phyloP scores from a whole-genome alignment of 2,888 invertebrate genomes.

The Kryphioiulus occultus region DNA sequence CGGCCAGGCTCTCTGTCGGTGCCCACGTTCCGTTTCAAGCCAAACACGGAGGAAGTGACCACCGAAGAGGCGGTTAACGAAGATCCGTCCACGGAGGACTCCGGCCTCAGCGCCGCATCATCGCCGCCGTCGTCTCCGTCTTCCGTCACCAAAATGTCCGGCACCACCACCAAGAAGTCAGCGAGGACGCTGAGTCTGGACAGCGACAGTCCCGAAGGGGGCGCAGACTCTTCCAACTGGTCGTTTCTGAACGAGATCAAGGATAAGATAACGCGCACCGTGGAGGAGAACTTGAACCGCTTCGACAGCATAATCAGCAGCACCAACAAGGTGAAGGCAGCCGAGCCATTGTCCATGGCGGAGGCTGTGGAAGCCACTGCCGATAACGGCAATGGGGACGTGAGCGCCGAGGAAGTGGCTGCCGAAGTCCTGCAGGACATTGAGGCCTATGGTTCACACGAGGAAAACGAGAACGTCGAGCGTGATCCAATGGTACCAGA shows the following conservation, averaged over 20 bases:
- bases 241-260: conserved; percentile 71
- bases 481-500: background rate
- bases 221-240: conserved; percentile 67
- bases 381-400: background rate
- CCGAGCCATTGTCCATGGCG: background rate
- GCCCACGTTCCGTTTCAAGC: conserved; percentile 70
- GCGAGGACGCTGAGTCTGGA: conserved; percentile 68
- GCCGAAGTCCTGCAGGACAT: background rate
- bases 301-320: background rate
- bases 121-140: background rate
- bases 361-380: background rate
- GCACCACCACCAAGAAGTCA: conserved; percentile 59
- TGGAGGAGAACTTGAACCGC: conserved; percentile 71
- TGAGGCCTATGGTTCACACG: background rate
- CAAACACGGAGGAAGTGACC: conserved; percentile 77
- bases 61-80: background rate
- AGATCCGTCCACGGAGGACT: background rate
- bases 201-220: conserved; percentile 46
- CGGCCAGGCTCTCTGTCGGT: conserved; percentile 58
- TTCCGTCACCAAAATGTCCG: background rate
- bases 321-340: background rate
- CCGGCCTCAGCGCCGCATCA: background rate
- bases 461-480: background rate
- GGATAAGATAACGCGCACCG: conserved; percentile 78
- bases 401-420: background rate